Base-by-base conservation (phyloP, 2,888 invertebrate species). In the Bombylius discolor region DNA sequence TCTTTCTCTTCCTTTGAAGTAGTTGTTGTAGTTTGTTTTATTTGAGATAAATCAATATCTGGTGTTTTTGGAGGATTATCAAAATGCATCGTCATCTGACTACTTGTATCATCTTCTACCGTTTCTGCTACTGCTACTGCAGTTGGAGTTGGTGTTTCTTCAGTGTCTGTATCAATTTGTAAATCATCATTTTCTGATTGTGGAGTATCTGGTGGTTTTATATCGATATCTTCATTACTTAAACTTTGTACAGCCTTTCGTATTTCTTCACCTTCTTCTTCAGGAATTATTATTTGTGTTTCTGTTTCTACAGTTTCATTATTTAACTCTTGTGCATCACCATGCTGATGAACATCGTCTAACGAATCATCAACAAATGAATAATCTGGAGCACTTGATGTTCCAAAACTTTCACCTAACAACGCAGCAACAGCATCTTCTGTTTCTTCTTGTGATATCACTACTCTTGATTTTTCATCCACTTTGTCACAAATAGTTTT, bases 391-490 rank as follows among this genome's bases (percentile, higher is more conserved):
- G 65, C 67, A 2, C 69, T 70, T 0, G 78, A 75, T 9, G 81
- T 84, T 3, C 88, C 86, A 67, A 92, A 90, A 62, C 90, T 89
- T 71, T 91, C 91, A 34, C 89, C 90, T 55, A 93, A 73, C 36
- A 93, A 74, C 1, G 92, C 91, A 9, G 91, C 91, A 0, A 93
- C 92, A 0, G 93, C 93, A 70, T 91, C 91, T 72, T 89, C 92
- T 0, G 92, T 93, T 74, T 93, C 92, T 75, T 92, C 92, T 72
- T 92, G 92, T 0, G 91, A 92, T 65, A 92, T 92, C 1, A 87
- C 79, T 11, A 87, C 87, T 51, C 89, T 79, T 0, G 87, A 86
- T 67, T 89, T 89, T 66, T 89, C 89, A 59, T 87, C 86, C 1
- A 72, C 61, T 66, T 82, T 82, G 52, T 81, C 81, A 50, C 66